A percentile compares a stretch with the other conserved stretches of the same genome.
Evolutionary conservation across 2,113 vertebrate genomes (phyloP).

Genomic region (Perccottus glenii): DNA sequence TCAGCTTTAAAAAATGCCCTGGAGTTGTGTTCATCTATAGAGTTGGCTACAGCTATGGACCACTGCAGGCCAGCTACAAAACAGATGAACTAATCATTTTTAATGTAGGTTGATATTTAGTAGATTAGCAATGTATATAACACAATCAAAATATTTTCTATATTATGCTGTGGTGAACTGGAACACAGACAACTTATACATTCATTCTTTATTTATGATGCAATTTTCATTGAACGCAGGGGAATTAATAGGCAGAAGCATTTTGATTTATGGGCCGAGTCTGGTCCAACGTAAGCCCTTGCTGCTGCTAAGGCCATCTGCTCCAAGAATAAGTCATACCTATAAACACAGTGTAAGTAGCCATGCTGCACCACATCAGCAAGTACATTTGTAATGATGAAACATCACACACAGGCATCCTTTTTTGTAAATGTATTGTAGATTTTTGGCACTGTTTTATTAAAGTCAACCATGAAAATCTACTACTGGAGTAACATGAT

Average conservation of each 20-base stretch:
- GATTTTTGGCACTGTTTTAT: constrained; percentile 1
- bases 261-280: constrained; percentile 48
- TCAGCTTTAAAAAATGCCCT: constrained; percentile 56
- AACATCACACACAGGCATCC: neutral
- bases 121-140: constrained; percentile 13
- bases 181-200: neutral
- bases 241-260: constrained; percentile 21
- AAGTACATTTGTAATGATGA: constrained; percentile 14
- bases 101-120: constrained; percentile 5
- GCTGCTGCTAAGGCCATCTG: constrained; percentile 42
- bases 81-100: constrained; percentile 31
- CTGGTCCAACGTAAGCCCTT: constrained; percentile 26
- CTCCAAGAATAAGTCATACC: constrained; percentile 30
- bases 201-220: constrained; percentile 37
- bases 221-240: constrained; percentile 5
- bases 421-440: constrained; percentile 5
- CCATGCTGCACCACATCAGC: constrained; percentile 13
- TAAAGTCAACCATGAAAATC: constrained; percentile 14
- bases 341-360: constrained; percentile 22
- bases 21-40: constrained; percentile 35
- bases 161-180: constrained; percentile 8
- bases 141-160: constrained; percentile 5
- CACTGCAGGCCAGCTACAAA: constrained; percentile 36
- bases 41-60: constrained; percentile 32
- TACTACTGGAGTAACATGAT: constrained; percentile 11